Base-by-base conservation (phyloP, 2,888 invertebrate species). In the Spisula solida region DNA sequence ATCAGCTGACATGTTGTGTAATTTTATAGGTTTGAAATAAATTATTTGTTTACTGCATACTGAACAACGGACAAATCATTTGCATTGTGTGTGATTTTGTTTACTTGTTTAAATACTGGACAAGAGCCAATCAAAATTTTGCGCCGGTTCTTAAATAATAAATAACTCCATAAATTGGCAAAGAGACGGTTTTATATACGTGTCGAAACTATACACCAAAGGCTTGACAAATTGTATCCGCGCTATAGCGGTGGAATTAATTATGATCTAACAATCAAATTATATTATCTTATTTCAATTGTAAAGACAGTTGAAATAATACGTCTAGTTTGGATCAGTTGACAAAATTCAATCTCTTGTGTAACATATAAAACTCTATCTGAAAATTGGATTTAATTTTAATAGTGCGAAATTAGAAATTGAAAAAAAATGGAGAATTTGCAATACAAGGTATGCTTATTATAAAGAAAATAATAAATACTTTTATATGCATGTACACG, bases 41-140 rank as follows among this genome's bases (percentile, higher is more conserved):
- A 75, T 75, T 75, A 75, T 75, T 75, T 75, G 75, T 75, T 75
- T 75, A 75, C 75, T 75, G 60, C 60, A 66, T 66, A 10, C 8
- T 8, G n/a, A 66, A 25, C 60, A 66, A 25, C 60, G 60, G 41
- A 25, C n/a, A 66, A 51, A 66, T 66, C 60, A 25, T 66, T 66
- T 18, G 18, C 16, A 75, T 31, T 18, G 31, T 34, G 18, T 25
- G 25, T 34, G 16, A 14, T 34, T 34, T 75, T 75, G 75, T 34
- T 34, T 31, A 75, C 75, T 34, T 75, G 75, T 34, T 31, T 12
- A 34, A 75, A 10, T 18, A 18, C 31, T 75, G 75, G 75, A 75
- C 31, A 31, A 34, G 0, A 75, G 75, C 75, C 75, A 75, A 75
- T 31, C 14, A 75, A 75, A 75, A 34, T 75, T 25, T 75, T 75